These are phyloP conservation scores for Ammodytes marinus DNA, from an alignment of 2,113 vertebrate genomes.

Conservation along the genomic window DNA sequence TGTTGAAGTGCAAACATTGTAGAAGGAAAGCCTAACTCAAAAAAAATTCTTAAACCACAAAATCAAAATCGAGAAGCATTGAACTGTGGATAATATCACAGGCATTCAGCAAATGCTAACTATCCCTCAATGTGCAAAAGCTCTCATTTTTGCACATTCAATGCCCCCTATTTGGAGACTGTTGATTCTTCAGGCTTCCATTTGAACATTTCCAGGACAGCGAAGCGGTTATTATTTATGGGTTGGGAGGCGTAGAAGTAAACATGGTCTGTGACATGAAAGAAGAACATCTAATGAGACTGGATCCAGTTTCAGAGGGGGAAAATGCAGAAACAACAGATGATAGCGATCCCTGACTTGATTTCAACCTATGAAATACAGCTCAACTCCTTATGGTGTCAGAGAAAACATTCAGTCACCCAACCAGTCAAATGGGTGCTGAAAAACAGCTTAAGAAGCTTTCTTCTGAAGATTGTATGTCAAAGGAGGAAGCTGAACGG, in stretches of 20 bases:
- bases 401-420: neutral
- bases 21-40: neutral
- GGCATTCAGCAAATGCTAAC: neutral
- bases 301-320: no score
- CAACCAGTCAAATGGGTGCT: neutral
- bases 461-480: neutral
- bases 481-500: neutral
- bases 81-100: neutral
- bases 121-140: neutral
- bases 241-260: neutral
- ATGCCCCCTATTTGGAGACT: no score
- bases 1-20: neutral
- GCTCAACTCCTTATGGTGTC: neutral
- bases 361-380: neutral
- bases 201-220: neutral
- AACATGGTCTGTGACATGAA: neutral
- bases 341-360: neutral
- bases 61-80: neutral
- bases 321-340: neutral
- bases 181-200: neutral
- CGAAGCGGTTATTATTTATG: neutral
- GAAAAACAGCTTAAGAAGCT: neutral
- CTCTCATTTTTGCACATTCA: neutral
- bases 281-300: neutral
- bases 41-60: neutral